A percentile compares a stretch with the other conserved stretches of the same genome.
These are phyloP conservation scores for Dromococcyx pavoninus DNA, from an alignment of 2,797 vertebrate genomes.

Conservation along the genomic window DNA sequence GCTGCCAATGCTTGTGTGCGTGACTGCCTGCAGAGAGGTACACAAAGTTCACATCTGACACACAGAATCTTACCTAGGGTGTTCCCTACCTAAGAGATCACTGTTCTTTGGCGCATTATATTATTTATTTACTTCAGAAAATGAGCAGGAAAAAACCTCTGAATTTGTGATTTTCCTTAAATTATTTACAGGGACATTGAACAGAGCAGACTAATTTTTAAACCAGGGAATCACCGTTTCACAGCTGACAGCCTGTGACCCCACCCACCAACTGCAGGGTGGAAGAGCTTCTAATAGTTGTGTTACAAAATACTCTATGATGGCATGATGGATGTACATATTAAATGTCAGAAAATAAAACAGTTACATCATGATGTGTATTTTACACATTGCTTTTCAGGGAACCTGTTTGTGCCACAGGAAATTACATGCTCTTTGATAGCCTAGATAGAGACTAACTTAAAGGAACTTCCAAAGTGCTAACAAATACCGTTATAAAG, in stretches of 20 bases:
- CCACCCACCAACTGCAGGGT: neutral
- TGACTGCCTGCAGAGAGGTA: neutral
- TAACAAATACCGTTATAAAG: neutral
- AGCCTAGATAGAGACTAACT: neutral
- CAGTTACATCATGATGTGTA: neutral
- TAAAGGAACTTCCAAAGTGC: neutral
- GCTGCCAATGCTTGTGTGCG: neutral
- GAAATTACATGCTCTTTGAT: neutral
- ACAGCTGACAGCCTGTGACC: neutral
- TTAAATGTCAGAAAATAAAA: neutral
- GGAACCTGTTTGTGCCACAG: neutral
- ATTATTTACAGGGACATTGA: neutral
- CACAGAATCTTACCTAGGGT: neutral
- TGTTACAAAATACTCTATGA: neutral
- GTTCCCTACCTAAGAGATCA: neutral
- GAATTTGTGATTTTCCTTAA: neutral
- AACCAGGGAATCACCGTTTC: neutral
- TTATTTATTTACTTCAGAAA: neutral
- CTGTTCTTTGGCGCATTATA: neutral
- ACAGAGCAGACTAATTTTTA: neutral
- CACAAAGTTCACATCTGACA: neutral
- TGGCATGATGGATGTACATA: neutral
- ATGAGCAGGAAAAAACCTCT: neutral
- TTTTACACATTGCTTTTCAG: neutral
- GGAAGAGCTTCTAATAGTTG: neutral